phyloP scores from a whole-genome alignment of 2,113 vertebrate genomes.

The Blennius ocellaris region DNA sequence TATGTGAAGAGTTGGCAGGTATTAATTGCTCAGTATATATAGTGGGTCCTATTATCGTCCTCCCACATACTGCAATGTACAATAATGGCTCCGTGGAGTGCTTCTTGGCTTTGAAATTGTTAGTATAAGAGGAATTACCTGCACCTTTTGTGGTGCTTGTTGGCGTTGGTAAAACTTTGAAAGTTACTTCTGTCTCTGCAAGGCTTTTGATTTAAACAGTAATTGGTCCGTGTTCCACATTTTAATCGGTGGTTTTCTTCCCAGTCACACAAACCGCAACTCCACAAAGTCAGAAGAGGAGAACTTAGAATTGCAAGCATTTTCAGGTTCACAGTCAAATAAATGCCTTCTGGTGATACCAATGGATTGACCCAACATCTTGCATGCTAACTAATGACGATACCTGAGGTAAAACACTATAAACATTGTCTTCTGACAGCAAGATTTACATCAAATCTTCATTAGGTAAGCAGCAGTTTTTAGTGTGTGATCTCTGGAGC shows the following conservation, averaged over 20 bases:
- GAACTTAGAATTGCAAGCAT: no score
- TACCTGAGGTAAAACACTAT: background rate
- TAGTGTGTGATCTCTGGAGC: background rate
- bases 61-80: background rate
- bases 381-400: background rate
- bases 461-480: background rate
- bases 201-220: background rate
- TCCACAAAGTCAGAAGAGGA: background rate
- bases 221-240: background rate
- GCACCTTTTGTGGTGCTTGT: no score
- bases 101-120: background rate
- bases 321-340: background rate
- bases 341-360: no score
- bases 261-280: background rate
- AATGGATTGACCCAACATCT: background rate
- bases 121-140: background rate
- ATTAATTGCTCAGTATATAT: background rate
- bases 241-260: background rate
- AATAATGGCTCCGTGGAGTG: background rate
- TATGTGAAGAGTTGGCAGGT: background rate
- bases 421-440: background rate
- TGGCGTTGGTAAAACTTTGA: background rate
- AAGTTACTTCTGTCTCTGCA: no score
- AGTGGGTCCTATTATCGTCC: background rate
- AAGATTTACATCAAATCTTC: background rate